Evolutionary conservation across 2,113 vertebrate species (phyloP), one percentile per base, ranked within the genome.

Genomic region (Alouatta palliata): DNA sequence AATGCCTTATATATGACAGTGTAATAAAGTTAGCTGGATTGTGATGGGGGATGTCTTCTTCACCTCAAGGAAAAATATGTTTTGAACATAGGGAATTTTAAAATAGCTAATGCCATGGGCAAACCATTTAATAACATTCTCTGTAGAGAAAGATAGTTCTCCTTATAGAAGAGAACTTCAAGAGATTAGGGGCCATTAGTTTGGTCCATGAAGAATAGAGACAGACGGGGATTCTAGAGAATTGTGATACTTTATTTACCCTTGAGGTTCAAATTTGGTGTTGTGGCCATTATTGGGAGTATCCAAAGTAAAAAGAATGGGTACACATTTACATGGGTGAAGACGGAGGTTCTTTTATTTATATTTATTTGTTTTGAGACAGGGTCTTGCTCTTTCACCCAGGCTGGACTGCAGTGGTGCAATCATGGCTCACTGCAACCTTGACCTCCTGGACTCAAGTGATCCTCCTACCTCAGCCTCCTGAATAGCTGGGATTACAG

Each of bases 11-110:
- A n/a, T 68, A 61, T 88, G 14, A 35, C 20, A 91, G 35, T 49
- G 70, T 91, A 68, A 85, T 81, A 79, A 71, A 83, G 37, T 43
- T 87, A 23, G 58, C 64, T 97, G 56, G 40, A n/a, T 75, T 93
- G 37, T 80, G 23, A 45, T 73, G 35, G 43, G 20, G 27, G 14
- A 14, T 70, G 14, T 84, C 30, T 79, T 52, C 10, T 32, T 54
- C 37, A 8, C 79, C n/a, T 86, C 43, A 80, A 27, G 12, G 64
- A 23, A 11, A 73, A 71, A 64, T n/a, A 80, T 43, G 79, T 86
- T 54, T 73, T 85, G 80, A 73, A 27, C 14, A 64, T 23, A 80
- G 27, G 61, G 4, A 54, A 79, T 71, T 68, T 68, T 17, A 89
- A 77, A 88, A 25, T 83, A 83, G 32, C 6, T 75, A 88, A 82